A percentile compares a stretch with the other conserved stretches of the same genome.
phyloP scores from a whole-genome alignment of 2,797 vertebrate species.

The Dendrocincla tyrannina region DNA sequence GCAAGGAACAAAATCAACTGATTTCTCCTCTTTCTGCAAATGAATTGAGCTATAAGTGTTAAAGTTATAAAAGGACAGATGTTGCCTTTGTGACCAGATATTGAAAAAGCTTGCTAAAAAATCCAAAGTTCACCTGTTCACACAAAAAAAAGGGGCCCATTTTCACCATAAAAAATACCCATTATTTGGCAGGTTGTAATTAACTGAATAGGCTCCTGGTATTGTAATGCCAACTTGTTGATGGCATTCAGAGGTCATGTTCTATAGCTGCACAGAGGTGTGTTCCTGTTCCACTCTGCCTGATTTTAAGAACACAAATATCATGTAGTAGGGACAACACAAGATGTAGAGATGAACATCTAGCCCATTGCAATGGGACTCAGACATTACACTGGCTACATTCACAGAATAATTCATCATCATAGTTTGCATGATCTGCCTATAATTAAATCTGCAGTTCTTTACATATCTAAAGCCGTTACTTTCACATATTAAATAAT shows the following conservation, averaged over 20 bases:
- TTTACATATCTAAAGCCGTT: neutral
- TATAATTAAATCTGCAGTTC: neutral
- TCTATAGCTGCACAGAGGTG: neutral
- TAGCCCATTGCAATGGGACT: neutral
- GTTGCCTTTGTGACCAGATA: neutral
- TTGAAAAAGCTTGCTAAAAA: neutral
- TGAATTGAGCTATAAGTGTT: neutral
- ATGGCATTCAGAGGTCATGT: neutral
- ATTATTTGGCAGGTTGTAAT: neutral
- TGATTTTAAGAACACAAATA: neutral
- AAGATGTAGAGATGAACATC: neutral
- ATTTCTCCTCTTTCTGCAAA: neutral
- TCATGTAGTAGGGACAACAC: neutral
- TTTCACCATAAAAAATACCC: neutral
- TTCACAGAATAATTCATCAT: neutral
- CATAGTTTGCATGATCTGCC: neutral
- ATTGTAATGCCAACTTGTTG: neutral
- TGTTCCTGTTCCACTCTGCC: neutral
- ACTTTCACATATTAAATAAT: constrained; percentile 8
- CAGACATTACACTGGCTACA: neutral
- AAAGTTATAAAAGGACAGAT: neutral
- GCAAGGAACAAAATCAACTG: neutral
- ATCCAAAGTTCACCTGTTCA: neutral
- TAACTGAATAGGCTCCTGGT: neutral
- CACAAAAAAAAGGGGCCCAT: neutral